Percentiles rank a stretch among this genome's conserved stretches.
phyloP scores from a whole-genome alignment of 2,888 invertebrate species.

The Pimpla rufipes region DNA sequence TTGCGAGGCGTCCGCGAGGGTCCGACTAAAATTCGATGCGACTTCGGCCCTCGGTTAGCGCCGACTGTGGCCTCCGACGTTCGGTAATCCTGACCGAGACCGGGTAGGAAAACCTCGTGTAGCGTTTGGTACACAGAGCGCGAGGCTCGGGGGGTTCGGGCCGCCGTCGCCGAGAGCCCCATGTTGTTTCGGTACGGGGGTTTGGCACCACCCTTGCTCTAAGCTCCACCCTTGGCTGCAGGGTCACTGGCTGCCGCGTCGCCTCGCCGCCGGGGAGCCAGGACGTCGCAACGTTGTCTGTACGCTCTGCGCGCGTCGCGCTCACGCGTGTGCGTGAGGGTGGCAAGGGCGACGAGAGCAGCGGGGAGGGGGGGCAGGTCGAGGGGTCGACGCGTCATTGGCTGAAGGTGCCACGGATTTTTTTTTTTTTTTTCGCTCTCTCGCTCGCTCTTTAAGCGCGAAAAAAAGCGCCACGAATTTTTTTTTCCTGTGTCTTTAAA shows the following conservation, averaged over 20 bases:
- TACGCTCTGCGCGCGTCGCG: slow-evolving; percentile 5
- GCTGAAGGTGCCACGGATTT: slow-evolving; percentile 29
- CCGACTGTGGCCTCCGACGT: slow-evolving; percentile 61
- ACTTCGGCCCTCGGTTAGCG: slow-evolving; percentile 63
- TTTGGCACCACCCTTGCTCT: slow-evolving; percentile 82
- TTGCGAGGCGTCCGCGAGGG: slow-evolving; percentile 48
- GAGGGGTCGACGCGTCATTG: slow-evolving; percentile 52
- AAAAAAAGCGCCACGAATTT: no score
- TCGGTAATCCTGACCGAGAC: slow-evolving; percentile 50
- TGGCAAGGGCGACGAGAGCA: slow-evolving; percentile 20
- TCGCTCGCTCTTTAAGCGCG: not conserved
- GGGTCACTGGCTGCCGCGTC: slow-evolving; percentile 72
- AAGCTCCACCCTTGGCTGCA: slow-evolving; percentile 83
- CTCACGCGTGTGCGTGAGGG: slow-evolving; percentile 58
- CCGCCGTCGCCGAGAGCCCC: slow-evolving; percentile 60
- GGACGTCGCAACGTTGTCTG: slow-evolving; percentile 16
- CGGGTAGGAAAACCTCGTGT: slow-evolving; percentile 56
- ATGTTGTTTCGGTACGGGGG: slow-evolving; percentile 66
- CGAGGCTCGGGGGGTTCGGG: slow-evolving; percentile 37
- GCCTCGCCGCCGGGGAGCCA: slow-evolving; percentile 33
- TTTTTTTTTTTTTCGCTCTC: slow-evolving; percentile 35
- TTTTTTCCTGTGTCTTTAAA: no score
- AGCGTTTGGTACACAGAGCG: slow-evolving; percentile 24
- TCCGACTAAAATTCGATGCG: slow-evolving; percentile 48
- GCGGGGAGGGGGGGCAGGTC: slow-evolving; percentile 1